Base-by-base conservation (phyloP, 92 coral and sea anemone genomes). In the Epizoanthus fatuus region DNA sequence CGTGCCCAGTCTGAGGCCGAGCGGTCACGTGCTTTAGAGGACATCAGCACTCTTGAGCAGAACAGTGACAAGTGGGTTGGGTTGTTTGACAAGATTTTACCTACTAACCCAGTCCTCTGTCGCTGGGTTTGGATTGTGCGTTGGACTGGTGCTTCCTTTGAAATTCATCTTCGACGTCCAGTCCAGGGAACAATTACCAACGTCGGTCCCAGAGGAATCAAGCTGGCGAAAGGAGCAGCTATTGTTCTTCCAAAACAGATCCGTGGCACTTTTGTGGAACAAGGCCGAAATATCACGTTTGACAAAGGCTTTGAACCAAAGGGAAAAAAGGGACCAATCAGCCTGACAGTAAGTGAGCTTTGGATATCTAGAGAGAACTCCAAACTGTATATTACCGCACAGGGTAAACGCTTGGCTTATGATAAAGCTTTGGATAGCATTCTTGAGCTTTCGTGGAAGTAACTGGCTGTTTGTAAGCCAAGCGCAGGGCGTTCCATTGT, bases 291-390 rank as follows among this genome's bases (percentile, higher is more conserved):
- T 15, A 52, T 97, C 38, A 59, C 60, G 40, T 97, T 97, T 91
- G 89, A 47, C 6, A 89, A 91, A 81, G 94, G 97, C 16, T 95
- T 58, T 74, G 98, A 97, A 83, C 98, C 99, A 15, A 91, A 91
- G 79, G 99, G 95, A 1, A 91, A 94, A 74, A 97, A 97, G 81
- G 99, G 99, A 4, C 99, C 99, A 29, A 88, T 97, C 22, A 76
- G 89, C 29, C 90, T 93, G 51, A 85, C 94, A 7, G 94, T 97
- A 22, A 87, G 90, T 13, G 98, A 90, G 66, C 83, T 95, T 15
- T 92, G 89, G 60, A 79, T 97, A 40, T 3, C 29, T 49, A 86
- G 83, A 63, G 17, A 40, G 49, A 81, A 86, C 22, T 94, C 92
- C 17, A 95, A 95, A 87, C 60, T 90, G 66, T 97, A 95, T 79